Base-by-base conservation (phyloP, 2,797 vertebrate genomes). In the Tarsius wallacei region DNA sequence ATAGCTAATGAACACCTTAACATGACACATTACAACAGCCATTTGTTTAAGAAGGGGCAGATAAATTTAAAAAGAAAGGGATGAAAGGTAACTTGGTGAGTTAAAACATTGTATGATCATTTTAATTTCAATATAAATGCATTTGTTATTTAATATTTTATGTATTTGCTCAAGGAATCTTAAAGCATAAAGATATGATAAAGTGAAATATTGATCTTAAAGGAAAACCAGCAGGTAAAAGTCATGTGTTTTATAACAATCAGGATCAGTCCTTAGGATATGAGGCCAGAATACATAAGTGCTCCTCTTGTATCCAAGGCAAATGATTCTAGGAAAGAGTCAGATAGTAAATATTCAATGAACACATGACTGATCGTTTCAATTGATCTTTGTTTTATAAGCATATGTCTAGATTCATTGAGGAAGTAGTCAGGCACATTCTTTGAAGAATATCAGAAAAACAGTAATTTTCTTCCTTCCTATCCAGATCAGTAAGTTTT, bases 1-100 rank as follows among this genome's bases (percentile, higher is more conserved):
- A 98, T 97, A 97, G 91, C 96, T 98, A 98, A 98, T 98, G 97
- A 98, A 97, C 98, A 97, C 91, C 98, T 98, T 98, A 98, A 98
- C 84, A 28, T 98, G 97, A 97, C 97, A 97, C 84, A 94, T 98
- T 97, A 98, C 98, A 98, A 97, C 80, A 98, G 95, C 95, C 97
- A 97, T 97, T 98, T 98, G 97, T 97, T 98, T 89, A 97, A 98
- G 91, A 95, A 95, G 96, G 83, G 97, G 80, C 93, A 98, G 95
- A 98, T 98, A 98, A 97, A 95, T 96, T 8, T 78, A 96, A 96
- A 98, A 95, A 92, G 68, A 89, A 91, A 95, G 21, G 94, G 92
- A 98, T 98, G 95, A 98, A 98, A 98, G 94, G 55, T 98, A 97
- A 98, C 24, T 95, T 94, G 74, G 92, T 94, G 87, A 95, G 76